Evolutionary conservation across 2,797 vertebrate species (phyloP).

Genomic region (Rhinoraja longicauda): DNA sequence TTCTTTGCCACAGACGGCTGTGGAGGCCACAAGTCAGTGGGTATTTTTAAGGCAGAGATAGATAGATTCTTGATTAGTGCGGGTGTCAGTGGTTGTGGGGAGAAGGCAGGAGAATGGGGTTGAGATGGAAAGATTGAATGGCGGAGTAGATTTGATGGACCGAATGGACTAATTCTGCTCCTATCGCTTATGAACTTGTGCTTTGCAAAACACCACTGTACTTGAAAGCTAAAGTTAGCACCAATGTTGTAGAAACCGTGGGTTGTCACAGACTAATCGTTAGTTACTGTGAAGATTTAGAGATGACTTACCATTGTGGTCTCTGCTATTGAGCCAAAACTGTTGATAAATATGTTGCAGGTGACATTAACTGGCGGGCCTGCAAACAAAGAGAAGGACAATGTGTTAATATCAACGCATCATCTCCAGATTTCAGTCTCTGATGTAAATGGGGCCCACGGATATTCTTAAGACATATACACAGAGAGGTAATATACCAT

Average conservation of each 20-base stretch:
- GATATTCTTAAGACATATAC: neutral
- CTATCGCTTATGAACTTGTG: neutral
- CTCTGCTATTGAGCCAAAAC: slow-evolving; percentile 96
- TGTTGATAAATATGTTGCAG: slow-evolving; percentile 99
- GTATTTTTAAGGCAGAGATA: too few species aligned
- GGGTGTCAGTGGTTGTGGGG: too few species aligned
- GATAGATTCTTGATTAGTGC: too few species aligned
- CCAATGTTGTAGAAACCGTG: neutral
- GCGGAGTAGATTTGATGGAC: too few species aligned
- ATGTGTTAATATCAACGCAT: neutral
- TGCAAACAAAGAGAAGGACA: slow-evolving; percentile 51
- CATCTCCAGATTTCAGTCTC: neutral
- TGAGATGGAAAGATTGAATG: too few species aligned
- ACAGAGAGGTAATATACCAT: neutral
- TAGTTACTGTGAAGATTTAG: neutral
- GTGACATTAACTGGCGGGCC: slow-evolving; percentile 94
- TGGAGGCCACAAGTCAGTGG: too few species aligned
- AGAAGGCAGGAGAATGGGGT: too few species aligned
- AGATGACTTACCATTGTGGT: slow-evolving; percentile 86
- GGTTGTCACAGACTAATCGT: neutral
- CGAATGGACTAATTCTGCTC: too few species aligned
- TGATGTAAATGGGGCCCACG: too few species aligned
- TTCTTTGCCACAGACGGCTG: too few species aligned
- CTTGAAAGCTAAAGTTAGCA: neutral
- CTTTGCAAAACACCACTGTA: neutral